Evolutionary conservation across 1,140 invertebrate genomes (phyloP).

Genomic region (Pentalonia nigronervosa): DNA sequence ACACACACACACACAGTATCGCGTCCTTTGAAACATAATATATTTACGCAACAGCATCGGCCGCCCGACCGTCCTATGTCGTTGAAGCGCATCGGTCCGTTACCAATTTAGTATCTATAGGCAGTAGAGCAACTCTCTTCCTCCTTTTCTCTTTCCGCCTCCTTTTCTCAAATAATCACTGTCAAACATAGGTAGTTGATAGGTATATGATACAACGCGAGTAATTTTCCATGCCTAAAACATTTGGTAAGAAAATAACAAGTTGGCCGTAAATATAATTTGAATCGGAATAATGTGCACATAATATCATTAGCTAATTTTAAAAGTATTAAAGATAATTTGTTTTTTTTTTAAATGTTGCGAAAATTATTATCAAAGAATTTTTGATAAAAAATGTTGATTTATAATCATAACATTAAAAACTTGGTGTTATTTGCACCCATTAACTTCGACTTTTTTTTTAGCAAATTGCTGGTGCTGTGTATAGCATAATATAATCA

Average conservation of each 20-base stretch:
- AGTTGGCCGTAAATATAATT: neutral
- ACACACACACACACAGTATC: neutral
- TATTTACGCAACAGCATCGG: neutral
- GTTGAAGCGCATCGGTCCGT: constrained; percentile 1
- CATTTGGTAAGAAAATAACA: neutral
- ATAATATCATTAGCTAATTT: too few species aligned
- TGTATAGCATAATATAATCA: neutral
- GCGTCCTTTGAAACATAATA: constrained; percentile 15
- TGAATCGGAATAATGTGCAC: neutral
- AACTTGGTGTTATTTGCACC: neutral
- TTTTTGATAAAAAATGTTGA: neutral
- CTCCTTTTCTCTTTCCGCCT: too few species aligned
- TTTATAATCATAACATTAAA: neutral
- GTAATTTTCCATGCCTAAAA: neutral
- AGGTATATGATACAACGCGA: neutral
- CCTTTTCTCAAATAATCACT: neutral
- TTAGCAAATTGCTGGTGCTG: neutral
- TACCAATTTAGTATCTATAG: neutral
- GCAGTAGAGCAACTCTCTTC: neutral
- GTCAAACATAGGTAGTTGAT: neutral
- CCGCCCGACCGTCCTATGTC: neutral
- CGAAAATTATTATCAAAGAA: neutral
- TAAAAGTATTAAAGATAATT: too few species aligned
- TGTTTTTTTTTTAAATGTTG: neutral
- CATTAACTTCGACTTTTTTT: neutral